Percentiles rank a stretch among this genome's conserved stretches.
Evolutionary conservation across 2,113 vertebrate species (phyloP).

Genomic region (Phaethon lepturus): DNA sequence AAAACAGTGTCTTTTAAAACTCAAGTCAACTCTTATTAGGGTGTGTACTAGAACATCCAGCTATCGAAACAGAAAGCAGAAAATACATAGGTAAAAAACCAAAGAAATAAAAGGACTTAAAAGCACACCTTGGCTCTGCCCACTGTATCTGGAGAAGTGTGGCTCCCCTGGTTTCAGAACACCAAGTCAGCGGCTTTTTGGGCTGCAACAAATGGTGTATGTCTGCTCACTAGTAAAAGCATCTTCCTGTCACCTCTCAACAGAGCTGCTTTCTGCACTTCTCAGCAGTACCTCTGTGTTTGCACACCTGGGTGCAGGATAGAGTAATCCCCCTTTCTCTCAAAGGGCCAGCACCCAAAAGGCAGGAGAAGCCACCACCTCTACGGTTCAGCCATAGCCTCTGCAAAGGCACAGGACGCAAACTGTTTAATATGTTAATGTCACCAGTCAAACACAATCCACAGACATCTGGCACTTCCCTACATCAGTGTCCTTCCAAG

Average conservation of each 20-base stretch:
- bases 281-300: neutral
- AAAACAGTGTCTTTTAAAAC: neutral
- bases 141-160: fast-evolving
- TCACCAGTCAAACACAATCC: neutral
- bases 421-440: neutral
- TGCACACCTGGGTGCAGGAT: neutral
- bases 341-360: neutral
- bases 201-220: neutral
- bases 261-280: neutral
- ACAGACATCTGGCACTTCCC: conserved; percentile 39
- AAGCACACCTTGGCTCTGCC: neutral
- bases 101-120: neutral
- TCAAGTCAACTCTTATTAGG: neutral
- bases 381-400: neutral
- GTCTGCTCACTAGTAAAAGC: neutral
- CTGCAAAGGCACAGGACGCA: neutral
- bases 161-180: neutral
- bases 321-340: neutral
- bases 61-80: neutral
- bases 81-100: neutral
- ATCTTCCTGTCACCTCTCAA: neutral
- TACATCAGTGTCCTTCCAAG: neutral
- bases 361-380: neutral
- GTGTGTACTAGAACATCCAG: fast-evolving
- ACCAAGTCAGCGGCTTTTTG: neutral